Base-by-base conservation (phyloP, 2,113 vertebrate genomes). In the Brachyhypopomus gauderio region DNA sequence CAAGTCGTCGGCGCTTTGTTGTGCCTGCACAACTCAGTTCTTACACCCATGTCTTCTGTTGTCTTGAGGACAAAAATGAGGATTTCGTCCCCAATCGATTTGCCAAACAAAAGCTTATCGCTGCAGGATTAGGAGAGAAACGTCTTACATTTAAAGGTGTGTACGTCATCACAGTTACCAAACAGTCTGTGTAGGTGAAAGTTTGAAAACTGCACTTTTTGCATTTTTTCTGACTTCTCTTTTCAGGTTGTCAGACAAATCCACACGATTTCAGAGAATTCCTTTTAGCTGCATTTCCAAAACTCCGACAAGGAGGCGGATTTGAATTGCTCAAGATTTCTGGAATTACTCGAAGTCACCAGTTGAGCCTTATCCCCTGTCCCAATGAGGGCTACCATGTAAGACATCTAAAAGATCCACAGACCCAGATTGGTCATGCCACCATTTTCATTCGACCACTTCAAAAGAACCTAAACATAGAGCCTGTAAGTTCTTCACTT, bases 381-480 rank as follows among this genome's bases (percentile, higher is more conserved):
- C 34, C 30, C 5, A 70, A 70, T 70, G 30, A 70, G 19, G 30
- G 34, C 3, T 70, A 70, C 66, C 17, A 3, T 38, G 66, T 70
- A 3, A 20, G n/a, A 70, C 38, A 70, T 70, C 19, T 70, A 5
- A 70, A 70, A 9, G 67, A 70, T 3, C 36, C 67, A 41, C 67
- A 70, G n/a, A 70, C 66, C 38, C 38, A 41, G 38, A 41, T 41
- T 41, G 38, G 38, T 41, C 38, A 41, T 16, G 70, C 41, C 0
- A 72, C 45, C 12, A 72, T 72, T 23, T 72, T 52, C 25, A 52
- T 72, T 25, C 41, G 22, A 14, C 70, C 70, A 72, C 70, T 72
- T 72, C 41, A 72, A 23, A 52, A n/a, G 23, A 22, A 48, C 41
- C 8, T 72, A 22, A 48, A 72, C 17, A 41, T 41, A 41, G n/a